Evolutionary conservation across 1,140 invertebrate species (phyloP).

Genomic region (Apis laboriosa): DNA sequence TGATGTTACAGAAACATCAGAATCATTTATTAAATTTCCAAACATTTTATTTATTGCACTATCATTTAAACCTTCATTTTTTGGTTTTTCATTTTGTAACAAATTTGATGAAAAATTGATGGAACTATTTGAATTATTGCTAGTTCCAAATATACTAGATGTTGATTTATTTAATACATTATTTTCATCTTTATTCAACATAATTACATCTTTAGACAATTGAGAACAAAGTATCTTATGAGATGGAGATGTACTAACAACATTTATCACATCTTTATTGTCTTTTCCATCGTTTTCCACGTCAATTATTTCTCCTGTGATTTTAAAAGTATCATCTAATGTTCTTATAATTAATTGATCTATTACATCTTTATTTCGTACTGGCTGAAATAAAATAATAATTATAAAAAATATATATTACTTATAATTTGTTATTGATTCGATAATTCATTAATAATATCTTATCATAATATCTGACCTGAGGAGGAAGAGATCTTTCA

Average conservation of each 20-base stretch:
- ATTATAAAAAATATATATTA: too few relatives aligned
- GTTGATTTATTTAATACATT: constrained; percentile 8
- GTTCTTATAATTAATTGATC: constrained; percentile 71
- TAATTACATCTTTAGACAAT: background rate
- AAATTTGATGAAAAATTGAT: background rate
- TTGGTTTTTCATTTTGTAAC: background rate
- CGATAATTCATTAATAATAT: background rate
- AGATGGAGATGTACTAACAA: background rate
- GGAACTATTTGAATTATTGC: background rate
- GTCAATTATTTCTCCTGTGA: background rate
- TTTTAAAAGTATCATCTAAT: constrained; percentile 53
- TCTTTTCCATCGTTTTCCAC: background rate
- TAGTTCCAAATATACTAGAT: background rate
- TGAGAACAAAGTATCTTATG: background rate
- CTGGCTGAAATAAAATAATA: constrained; percentile 56
- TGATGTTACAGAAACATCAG: background rate
- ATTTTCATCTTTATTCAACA: constrained; percentile 14
- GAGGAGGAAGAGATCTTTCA: constrained; percentile 72
- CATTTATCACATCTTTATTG: background rate
- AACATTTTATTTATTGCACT: background rate
- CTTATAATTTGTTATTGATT: background rate
- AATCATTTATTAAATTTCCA: background rate
- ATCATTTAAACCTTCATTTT: background rate
- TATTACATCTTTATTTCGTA: constrained; percentile 66
- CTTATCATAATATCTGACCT: constrained; percentile 48